Conservation (phyloP, 2,888 invertebrate genomes). For the Lepas anatifera region DNA sequence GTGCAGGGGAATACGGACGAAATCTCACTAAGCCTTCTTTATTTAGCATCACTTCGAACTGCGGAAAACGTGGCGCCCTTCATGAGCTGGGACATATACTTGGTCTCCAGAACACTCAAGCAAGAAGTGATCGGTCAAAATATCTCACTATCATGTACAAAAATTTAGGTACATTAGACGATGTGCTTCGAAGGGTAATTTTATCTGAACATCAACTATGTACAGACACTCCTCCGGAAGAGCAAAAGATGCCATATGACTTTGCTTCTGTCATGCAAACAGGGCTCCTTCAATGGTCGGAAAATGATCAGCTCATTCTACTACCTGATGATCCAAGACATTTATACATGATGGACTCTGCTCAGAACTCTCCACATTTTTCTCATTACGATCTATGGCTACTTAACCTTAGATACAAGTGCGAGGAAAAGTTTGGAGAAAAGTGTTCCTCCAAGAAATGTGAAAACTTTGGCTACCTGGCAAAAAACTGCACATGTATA, state of each 20-base stretch:
- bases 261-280: background rate
- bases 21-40: background rate
- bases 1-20: background rate
- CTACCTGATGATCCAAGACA: background rate
- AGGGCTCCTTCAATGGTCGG: background rate
- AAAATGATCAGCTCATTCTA: background rate
- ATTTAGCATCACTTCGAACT: background rate
- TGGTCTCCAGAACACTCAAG: background rate
- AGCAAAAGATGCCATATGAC: background rate
- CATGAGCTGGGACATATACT: background rate
- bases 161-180: background rate
- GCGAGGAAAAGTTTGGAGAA: background rate
- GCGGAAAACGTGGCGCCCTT: background rate
- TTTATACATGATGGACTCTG: background rate
- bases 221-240: background rate
- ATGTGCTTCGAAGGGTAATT: background rate
- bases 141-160: background rate
- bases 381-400: background rate
- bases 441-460: background rate
- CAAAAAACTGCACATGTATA: background rate
- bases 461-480: background rate
- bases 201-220: background rate
- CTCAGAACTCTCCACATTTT: background rate
- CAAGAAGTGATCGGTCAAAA: background rate
- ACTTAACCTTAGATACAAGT: background rate